phyloP scores from a whole-genome alignment of 2,888 invertebrate species.

The Spodoptera picta region DNA sequence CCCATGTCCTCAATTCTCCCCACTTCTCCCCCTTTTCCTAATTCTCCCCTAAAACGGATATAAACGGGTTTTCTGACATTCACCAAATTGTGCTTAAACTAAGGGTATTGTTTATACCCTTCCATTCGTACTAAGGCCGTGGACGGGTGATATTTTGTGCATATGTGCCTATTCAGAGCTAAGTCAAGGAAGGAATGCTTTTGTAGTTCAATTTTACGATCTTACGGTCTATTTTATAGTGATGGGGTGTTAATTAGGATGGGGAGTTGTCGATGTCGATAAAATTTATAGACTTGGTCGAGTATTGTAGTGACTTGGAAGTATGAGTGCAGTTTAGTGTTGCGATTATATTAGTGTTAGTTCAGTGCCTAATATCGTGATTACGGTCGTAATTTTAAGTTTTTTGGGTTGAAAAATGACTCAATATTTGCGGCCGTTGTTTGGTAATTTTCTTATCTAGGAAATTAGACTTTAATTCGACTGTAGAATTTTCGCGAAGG shows the following conservation, averaged over 20 bases:
- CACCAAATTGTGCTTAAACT: constrained; percentile 34
- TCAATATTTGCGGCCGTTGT: too few species aligned
- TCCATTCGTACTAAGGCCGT: constrained; percentile 44
- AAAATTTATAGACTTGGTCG: not conserved
- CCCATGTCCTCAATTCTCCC: constrained; percentile 32
- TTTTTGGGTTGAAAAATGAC: too few species aligned
- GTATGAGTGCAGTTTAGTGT: too few species aligned
- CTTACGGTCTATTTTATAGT: constrained; percentile 65
- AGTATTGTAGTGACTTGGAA: too few species aligned
- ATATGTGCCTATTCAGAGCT: constrained; percentile 69
- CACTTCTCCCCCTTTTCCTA: constrained; percentile 24
- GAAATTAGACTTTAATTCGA: too few species aligned
- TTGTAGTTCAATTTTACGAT: constrained; percentile 75
- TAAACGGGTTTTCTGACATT: constrained; percentile 39
- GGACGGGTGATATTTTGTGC: constrained; percentile 62
- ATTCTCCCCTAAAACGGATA: constrained; percentile 44
- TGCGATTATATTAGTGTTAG: too few species aligned
- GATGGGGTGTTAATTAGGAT: constrained; percentile 44
- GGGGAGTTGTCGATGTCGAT: constrained; percentile 43
- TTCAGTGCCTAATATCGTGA: too few species aligned
- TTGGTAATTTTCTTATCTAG: too few species aligned
- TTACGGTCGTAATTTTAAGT: too few species aligned
- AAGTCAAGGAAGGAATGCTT: constrained; percentile 70
- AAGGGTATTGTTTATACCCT: constrained; percentile 41
- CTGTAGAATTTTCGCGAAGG: too few species aligned